Conservation (phyloP, 2,113 vertebrate species). For the Hippocampus comes region DNA sequence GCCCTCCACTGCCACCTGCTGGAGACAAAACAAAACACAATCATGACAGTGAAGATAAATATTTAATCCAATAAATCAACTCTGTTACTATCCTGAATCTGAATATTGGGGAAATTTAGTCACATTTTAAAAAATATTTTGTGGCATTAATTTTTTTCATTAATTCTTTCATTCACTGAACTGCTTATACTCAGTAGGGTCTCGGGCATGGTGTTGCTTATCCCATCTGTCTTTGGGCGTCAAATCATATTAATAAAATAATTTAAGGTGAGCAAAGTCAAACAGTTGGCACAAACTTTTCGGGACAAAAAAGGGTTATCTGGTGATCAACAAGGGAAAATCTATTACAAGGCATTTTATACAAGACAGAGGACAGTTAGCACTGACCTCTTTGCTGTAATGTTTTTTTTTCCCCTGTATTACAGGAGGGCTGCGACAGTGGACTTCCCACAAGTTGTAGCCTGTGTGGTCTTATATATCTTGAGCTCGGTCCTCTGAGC, state of each 20-base stretch:
- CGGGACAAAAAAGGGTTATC: conserved; percentile 9
- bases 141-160: too few relatives aligned
- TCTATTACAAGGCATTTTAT: not conserved
- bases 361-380: not conserved
- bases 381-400: not conserved
- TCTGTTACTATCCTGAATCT: too few relatives aligned
- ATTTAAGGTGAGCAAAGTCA: conserved; percentile 52
- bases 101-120: too few relatives aligned
- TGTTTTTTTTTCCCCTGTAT: not conserved
- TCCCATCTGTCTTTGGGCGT: too few relatives aligned
- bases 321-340: not conserved
- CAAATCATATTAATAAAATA: too few relatives aligned
- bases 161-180: too few relatives aligned
- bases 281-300: conserved; percentile 34
- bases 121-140: too few relatives aligned
- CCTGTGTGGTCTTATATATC: conserved; percentile 36
- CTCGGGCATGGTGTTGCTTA: too few relatives aligned
- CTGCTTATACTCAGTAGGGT: too few relatives aligned
- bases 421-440: not conserved
- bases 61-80: too few relatives aligned
- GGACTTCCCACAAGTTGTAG: not conserved
- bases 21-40: too few relatives aligned
- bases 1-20: too few relatives aligned
- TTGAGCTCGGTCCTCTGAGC: conserved; percentile 31
- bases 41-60: not conserved